A percentile compares a stretch with the other conserved stretches of the same genome.
Conservation (phyloP, 23 tunicate genomes). For the Diplosoma virens region DNA sequence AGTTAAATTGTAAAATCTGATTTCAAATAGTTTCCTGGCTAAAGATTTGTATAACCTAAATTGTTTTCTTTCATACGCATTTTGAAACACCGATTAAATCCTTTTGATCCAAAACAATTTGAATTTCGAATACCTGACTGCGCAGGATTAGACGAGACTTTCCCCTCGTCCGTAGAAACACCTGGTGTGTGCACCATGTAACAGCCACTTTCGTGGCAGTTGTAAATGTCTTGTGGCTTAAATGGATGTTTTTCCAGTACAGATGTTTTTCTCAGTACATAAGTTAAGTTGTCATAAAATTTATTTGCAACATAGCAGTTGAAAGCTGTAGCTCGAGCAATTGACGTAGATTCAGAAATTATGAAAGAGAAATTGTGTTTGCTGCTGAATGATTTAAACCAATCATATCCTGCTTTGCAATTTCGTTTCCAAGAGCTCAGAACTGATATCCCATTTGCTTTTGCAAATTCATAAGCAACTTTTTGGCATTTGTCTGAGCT, state of each 20-base stretch:
- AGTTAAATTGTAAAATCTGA: too few relatives aligned
- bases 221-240: constrained; percentile 29
- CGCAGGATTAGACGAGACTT: too few relatives aligned
- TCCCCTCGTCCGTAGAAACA: too few relatives aligned
- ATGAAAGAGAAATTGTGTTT: not conserved
- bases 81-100: too few relatives aligned
- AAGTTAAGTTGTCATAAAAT: constrained; percentile 23
- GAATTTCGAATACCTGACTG: too few relatives aligned
- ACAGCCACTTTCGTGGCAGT: constrained; percentile 23
- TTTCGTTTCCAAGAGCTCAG: not conserved
- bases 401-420: constrained; percentile 4
- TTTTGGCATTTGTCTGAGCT: not conserved
- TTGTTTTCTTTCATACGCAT: too few relatives aligned
- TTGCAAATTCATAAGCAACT: constrained; percentile 15
- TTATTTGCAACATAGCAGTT: constrained; percentile 15
- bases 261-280: too few relatives aligned
- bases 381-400: not conserved
- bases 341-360: constrained; percentile 8
- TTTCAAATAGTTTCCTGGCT: too few relatives aligned
- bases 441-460: constrained; percentile 15
- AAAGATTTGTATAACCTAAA: too few relatives aligned
- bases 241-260: constrained; percentile 18
- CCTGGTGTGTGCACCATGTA: constrained; percentile 20
- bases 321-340: constrained; percentile 36
- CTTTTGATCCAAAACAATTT: too few relatives aligned